These are phyloP conservation scores for Trichonephila inaurata DNA, from an alignment of 1,140 invertebrate species.

Conservation along the genomic window DNA sequence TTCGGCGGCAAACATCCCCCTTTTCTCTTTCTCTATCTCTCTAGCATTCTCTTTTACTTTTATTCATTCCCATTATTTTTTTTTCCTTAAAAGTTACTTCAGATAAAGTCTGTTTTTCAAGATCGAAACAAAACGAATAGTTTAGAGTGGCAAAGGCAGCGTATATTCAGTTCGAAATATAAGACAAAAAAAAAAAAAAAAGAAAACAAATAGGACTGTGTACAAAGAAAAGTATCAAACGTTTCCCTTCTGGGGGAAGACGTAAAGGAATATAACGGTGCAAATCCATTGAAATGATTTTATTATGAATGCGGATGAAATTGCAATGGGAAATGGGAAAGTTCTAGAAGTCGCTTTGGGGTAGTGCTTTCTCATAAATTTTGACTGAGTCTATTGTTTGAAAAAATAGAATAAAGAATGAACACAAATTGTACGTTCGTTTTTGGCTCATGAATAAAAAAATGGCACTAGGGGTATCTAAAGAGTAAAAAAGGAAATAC, in stretches of 20 bases:
- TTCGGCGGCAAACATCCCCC: neutral
- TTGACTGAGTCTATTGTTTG: neutral
- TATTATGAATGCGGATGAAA: slow-evolving; percentile 15
- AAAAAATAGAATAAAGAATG: neutral
- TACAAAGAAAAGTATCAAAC: neutral
- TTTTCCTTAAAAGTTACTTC: neutral
- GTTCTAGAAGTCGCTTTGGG: neutral
- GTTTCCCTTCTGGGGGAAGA: neutral
- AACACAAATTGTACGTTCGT: neutral
- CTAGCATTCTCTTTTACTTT: neutral
- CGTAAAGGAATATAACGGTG: neutral
- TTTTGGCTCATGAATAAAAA: neutral
- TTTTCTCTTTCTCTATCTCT: neutral
- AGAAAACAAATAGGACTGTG: neutral
- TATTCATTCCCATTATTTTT: neutral
- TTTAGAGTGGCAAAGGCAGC: neutral
- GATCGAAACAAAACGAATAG: neutral
- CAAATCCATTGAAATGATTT: neutral
- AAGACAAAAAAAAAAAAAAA: neutral
- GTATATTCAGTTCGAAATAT: neutral
- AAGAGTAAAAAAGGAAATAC: too few species aligned
- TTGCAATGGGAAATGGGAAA: neutral
- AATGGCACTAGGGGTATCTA: neutral
- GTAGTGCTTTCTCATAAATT: slow-evolving; percentile 6
- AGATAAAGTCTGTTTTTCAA: neutral